Percentiles rank a stretch among this genome's conserved stretches.
phyloP scores from a whole-genome alignment of 2,113 vertebrate species.

The Heterocephalus glaber region DNA sequence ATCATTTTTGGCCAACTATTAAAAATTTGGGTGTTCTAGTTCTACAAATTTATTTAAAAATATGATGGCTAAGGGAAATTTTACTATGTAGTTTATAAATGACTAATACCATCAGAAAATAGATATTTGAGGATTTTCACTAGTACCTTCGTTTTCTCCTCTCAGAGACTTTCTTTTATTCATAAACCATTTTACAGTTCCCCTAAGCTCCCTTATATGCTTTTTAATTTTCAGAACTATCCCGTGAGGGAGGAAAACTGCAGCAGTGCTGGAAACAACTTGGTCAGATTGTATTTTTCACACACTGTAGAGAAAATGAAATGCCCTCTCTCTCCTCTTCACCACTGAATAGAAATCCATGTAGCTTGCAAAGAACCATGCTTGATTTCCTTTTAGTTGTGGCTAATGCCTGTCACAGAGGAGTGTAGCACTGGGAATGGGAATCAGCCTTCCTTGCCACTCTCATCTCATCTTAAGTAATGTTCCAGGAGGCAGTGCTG shows the following conservation, averaged over 20 bases:
- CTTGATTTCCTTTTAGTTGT: not conserved
- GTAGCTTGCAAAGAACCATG: too few relatives aligned
- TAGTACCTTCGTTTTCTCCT: not conserved
- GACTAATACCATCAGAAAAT: not conserved
- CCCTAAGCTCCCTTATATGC: not conserved
- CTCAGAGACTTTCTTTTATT: not conserved
- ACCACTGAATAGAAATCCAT: not conserved
- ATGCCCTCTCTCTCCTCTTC: not conserved
- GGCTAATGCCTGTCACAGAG: not conserved
- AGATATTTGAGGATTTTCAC: not conserved
- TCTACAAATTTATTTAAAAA: not conserved
- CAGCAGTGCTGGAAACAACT: not conserved
- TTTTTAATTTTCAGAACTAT: constrained; percentile 14
- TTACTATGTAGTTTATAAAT: not conserved
- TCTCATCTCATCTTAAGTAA: not conserved
- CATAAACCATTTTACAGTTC: not conserved
- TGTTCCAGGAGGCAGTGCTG: not conserved
- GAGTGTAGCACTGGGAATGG: not conserved
- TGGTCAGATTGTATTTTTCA: not conserved
- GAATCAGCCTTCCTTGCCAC: not conserved
- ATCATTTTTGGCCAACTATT: not conserved
- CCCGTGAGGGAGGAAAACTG: not conserved
- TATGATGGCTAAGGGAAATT: not conserved
- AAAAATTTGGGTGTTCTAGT: not conserved
- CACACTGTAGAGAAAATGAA: not conserved